These are phyloP conservation scores for Phodopus roborovskii DNA, from an alignment of 2,113 vertebrate genomes.

Conservation along the genomic window DNA sequence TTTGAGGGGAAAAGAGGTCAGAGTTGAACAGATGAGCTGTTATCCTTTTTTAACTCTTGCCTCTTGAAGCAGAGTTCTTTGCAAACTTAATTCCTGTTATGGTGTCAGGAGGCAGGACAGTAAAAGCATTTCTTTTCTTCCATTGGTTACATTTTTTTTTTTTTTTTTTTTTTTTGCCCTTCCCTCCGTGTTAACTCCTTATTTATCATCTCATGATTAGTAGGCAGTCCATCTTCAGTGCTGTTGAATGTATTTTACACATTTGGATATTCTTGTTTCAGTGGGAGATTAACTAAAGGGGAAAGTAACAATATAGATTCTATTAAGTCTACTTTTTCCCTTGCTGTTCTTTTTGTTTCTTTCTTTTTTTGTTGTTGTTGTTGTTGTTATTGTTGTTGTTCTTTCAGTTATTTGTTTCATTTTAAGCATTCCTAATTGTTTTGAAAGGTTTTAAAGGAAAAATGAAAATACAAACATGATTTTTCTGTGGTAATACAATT, in stretches of 20 bases:
- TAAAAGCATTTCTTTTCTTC: not conserved
- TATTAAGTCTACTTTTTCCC: not conserved
- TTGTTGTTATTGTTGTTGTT: constrained; percentile 15
- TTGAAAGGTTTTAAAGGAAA: constrained; percentile 6
- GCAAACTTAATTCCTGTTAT: not conserved
- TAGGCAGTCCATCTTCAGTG: not conserved
- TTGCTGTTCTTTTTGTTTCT: constrained; percentile 20
- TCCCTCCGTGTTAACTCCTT: not conserved
- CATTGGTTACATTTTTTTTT: not conserved
- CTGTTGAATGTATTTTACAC: constrained; percentile 1
- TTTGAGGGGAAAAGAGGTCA: not conserved
- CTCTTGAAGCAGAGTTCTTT: not conserved
- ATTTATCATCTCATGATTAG: not conserved
- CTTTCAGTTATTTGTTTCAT: not conserved
- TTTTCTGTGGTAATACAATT: constrained; percentile 4
- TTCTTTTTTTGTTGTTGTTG: constrained; percentile 38
- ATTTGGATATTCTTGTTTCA: not conserved
- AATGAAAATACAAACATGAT: not conserved
- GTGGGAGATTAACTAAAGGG: not conserved
- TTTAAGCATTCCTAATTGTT: not conserved
- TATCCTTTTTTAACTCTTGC: not conserved
- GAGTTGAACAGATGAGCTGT: not conserved
- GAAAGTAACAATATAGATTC: not conserved
- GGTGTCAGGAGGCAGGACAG: not conserved
- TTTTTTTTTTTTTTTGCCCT: not conserved